phyloP scores from a whole-genome alignment of 2,888 invertebrate species.

The Hirtodrosophila histrioides region DNA sequence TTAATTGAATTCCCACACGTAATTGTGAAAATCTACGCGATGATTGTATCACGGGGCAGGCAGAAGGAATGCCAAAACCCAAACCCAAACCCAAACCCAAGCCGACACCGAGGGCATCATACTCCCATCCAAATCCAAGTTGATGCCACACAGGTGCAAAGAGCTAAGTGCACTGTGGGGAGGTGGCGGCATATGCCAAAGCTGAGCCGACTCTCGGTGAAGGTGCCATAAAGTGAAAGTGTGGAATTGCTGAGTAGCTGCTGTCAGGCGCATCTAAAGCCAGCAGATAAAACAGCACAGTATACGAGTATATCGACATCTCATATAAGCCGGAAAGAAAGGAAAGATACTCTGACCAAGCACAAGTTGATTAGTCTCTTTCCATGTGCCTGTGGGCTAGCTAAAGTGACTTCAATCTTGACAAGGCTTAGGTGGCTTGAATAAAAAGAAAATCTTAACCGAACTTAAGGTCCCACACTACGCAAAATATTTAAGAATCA shows the following conservation, averaged over 20 bases:
- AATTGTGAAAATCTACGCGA: conserved; percentile 31
- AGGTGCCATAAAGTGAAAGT: conserved; percentile 38
- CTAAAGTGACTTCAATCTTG: not conserved
- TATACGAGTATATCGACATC: not conserved
- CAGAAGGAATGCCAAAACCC: not conserved
- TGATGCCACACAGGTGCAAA: conserved; percentile 17
- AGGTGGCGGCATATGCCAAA: too few species aligned
- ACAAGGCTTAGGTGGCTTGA: not conserved
- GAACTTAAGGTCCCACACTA: too few species aligned
- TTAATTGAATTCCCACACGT: conserved; percentile 69
- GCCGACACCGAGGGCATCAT: not conserved
- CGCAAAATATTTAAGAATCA: too few species aligned
- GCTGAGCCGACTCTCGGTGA: conserved; percentile 1
- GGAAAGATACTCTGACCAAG: not conserved
- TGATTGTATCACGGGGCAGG: conserved; percentile 25
- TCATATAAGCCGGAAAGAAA: not conserved
- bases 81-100: not conserved
- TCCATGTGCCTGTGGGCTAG: not conserved
- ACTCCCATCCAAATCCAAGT: too few species aligned
- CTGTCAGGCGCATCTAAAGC: conserved; percentile 1
- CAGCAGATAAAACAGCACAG: conserved; percentile 1
- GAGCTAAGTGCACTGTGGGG: conserved; percentile 35
- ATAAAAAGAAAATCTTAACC: not conserved
- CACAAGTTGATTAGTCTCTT: conserved; percentile 5
- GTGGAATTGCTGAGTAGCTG: conserved; percentile 34